A percentile compares a stretch with the other conserved stretches of the same genome.
Evolutionary conservation across 2,797 vertebrate genomes (phyloP).

Genomic region (Leptatherina wallacei): DNA sequence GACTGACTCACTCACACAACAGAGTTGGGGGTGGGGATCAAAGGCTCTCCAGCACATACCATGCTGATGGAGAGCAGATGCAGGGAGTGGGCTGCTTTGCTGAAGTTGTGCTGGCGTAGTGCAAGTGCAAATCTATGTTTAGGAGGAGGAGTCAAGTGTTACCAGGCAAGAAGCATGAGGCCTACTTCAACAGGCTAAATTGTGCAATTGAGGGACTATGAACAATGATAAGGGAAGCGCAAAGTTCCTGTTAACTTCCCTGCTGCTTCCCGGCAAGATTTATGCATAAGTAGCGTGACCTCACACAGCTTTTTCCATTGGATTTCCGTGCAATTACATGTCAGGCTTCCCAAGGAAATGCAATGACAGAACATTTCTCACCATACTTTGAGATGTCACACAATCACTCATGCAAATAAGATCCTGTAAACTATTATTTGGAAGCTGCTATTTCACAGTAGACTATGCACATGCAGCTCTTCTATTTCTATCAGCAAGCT

Average conservation of each 20-base stretch:
- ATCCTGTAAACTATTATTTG: background rate
- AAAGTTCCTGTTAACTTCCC: conserved; percentile 53
- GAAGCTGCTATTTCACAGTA: background rate
- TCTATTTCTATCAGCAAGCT: conserved; percentile 8
- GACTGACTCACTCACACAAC: conserved; percentile 55
- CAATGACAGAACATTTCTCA: background rate
- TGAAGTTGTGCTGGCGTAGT: conserved; percentile 70
- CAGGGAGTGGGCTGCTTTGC: conserved; percentile 77
- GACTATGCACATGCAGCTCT: background rate
- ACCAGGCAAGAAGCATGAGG: conserved; percentile 60
- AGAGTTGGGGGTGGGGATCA: conserved; percentile 71
- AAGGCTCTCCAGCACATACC: conserved; percentile 82
- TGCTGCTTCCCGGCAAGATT: conserved; percentile 23
- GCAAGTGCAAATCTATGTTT: conserved; percentile 72
- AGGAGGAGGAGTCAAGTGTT: conserved; percentile 72
- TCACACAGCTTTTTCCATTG: conserved; percentile 1
- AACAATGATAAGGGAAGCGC: conserved; percentile 54
- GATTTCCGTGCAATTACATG: conserved; percentile 1
- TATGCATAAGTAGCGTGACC: conserved; percentile 20
- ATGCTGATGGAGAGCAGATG: conserved; percentile 87
- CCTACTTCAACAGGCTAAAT: conserved; percentile 39
- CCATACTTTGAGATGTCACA: background rate
- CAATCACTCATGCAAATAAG: background rate
- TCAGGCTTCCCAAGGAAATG: background rate
- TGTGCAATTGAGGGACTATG: conserved; percentile 57